Evolutionary conservation across 2,888 invertebrate genomes (phyloP), one percentile per base, ranked within the genome.

Genomic region (Dichetophora obliterata): DNA sequence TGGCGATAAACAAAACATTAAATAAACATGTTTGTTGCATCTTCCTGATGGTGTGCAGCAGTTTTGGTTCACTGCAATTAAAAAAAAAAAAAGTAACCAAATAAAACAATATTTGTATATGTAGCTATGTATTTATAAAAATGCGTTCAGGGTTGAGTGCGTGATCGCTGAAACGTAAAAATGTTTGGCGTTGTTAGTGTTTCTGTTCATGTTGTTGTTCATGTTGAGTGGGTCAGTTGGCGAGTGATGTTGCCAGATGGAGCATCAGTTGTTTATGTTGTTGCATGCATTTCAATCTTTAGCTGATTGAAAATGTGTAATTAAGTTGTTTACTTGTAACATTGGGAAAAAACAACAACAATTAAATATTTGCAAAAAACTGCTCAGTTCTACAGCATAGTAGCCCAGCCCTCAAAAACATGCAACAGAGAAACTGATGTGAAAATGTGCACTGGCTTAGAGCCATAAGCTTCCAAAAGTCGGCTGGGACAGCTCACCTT

Each of bases 111-210:
- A 59, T 24, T 54, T n/a, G 22, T 27, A 24, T 24, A 57, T 57
- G n/a, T n/a, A n/a, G n/a, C n/a, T n/a, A n/a, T n/a, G n/a, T n/a
- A n/a, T n/a, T 59, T 59, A 22, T 34, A 14, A 27, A 31, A 19
- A 27, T 54, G 9, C 59, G 9, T 74, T 52, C 61, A 61, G 50
- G 63, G 73, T 65, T 65, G 73, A 73, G 34, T 54, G 66, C 74
- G 37, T 65, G 66, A 54, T 74, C 54, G 22, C 66, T 66, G 74
- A 74, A 65, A 31, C 54, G 65, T 63, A 54, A 66, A 59, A 48
- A 34, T 63, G 31, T 63, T n/a, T 27, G 27, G 27, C 27, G 48
- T 11, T 48, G 68, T 31, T 16, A 2, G 9, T 16, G 27, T 59
- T 43, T 2, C 19, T 59, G 24, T 72, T 37, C 48, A 16, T 72